Base-by-base conservation (phyloP, 1,140 invertebrate genomes). In the Tribolium castaneum region DNA sequence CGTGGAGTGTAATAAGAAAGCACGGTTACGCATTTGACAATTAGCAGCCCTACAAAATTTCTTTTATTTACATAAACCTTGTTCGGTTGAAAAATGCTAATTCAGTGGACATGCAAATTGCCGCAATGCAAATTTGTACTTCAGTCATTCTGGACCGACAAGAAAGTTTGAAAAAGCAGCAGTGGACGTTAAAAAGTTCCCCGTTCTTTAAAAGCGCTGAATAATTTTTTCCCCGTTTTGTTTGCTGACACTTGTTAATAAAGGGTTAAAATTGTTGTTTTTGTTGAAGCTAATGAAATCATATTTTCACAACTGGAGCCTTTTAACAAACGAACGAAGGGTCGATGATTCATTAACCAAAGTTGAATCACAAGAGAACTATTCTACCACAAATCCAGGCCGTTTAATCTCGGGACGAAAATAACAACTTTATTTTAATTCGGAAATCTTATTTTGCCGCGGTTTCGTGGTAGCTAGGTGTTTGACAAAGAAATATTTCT, bases 61-160 rank as follows among this genome's bases (percentile, higher is more conserved):
- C 30, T 30, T 35, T 56, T 56, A 73, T 73, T 73, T 73, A 73
- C 71, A 73, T 73, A 73, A 73, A 73, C 35, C 51, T 39, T 49
- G 34, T 73, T 52, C 71, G 19, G 25, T 34, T 62, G 54, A 76
- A 76, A 73, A 76, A 76, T 76, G 74, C 54, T 76, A 76, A 76
- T 76, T 76, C 54, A 76, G 30, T 76, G 74, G 74, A 62, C 74
- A 76, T 76, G 74, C 56, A 76, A 76, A 76, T 76, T 56, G 49
- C 59, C n/a, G 66, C 74, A 76, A 76, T 76, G 74, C 74, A 76
- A 76, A 76, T 76, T 76, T 76, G 74, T 62, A 76, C 74, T 73
- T 75, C 56, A 76, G 12, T 76, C 74, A 62, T 35, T 75, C 22
- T 75, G 35, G 39, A 62, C 49, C 59, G 56, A 76, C 74, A 51